Percentiles rank a stretch among this genome's conserved stretches.
Evolutionary conservation across 2,113 vertebrate species (phyloP).

Genomic region (Holacanthus passer): DNA sequence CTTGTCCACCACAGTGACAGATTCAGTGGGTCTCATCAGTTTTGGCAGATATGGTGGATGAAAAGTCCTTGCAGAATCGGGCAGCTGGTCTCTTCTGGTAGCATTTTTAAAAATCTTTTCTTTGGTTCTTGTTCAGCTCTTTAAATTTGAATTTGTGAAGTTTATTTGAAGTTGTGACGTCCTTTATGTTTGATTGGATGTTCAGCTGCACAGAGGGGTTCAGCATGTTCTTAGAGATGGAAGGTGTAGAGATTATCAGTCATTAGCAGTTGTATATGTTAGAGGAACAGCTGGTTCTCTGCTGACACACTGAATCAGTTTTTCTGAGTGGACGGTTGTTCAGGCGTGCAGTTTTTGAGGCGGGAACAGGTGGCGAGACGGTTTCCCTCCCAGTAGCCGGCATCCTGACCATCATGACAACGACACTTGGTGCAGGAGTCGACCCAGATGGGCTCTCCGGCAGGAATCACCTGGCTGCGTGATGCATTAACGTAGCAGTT

Average conservation of each 20-base stretch:
- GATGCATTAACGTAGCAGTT: slow-evolving; percentile 86
- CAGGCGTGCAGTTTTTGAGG: slow-evolving; percentile 79
- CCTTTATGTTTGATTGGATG: background rate
- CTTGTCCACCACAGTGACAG: background rate
- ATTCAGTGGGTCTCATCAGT: background rate
- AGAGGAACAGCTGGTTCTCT: slow-evolving; percentile 7
- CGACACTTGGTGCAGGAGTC: slow-evolving; percentile 88
- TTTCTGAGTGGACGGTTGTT: slow-evolving; percentile 50
- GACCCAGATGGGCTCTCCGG: slow-evolving; percentile 85
- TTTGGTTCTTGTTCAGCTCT: slow-evolving; percentile 7
- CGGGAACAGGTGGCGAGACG: slow-evolving; percentile 86
- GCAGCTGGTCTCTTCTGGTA: background rate
- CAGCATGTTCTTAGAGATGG: background rate
- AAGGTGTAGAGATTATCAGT: background rate
- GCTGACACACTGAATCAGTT: slow-evolving; percentile 52
- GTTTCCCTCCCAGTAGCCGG: slow-evolving; percentile 90
- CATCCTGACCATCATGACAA: slow-evolving; percentile 88
- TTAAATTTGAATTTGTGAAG: background rate
- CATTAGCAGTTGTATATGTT: background rate
- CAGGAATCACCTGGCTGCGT: slow-evolving; percentile 83
- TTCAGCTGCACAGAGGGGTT: background rate
- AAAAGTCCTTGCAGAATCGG: background rate
- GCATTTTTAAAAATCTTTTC: background rate
- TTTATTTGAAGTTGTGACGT: slow-evolving; percentile 6
- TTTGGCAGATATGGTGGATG: background rate